Percentiles rank a stretch among this genome's conserved stretches.
phyloP scores from a whole-genome alignment of 2,888 invertebrate genomes.

The Conomelus anceps region DNA sequence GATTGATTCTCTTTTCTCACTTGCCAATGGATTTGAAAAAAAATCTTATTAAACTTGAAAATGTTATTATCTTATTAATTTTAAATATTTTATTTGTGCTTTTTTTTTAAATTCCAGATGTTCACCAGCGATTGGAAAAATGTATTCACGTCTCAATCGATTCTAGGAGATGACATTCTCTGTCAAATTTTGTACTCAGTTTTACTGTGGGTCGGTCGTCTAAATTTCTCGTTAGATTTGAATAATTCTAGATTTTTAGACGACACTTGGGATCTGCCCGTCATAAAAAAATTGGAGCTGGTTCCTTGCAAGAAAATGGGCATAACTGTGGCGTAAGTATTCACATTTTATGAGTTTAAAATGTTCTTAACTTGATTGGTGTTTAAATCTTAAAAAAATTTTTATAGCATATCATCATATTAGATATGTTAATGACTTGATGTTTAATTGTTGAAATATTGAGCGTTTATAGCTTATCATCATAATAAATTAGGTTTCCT shows the following conservation, averaged over 20 bases:
- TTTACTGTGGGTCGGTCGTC: slow-evolving; percentile 47
- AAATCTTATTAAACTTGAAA: slow-evolving; percentile 3
- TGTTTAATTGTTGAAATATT: no score
- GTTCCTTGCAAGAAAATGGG: slow-evolving; percentile 58
- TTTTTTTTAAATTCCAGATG: slow-evolving; percentile 24
- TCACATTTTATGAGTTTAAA: no score
- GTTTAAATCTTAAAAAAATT: neutral
- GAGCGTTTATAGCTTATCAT: no score
- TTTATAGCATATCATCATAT: neutral
- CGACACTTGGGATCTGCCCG: slow-evolving; percentile 54
- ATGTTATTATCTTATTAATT: no score
- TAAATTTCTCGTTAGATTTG: slow-evolving; percentile 49
- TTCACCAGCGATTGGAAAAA: slow-evolving; percentile 28
- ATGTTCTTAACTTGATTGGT: neutral
- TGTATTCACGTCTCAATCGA: slow-evolving; percentile 42
- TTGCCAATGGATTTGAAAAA: no score
- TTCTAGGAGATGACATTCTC: slow-evolving; percentile 57
- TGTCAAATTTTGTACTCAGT: slow-evolving; percentile 52
- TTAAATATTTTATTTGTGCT: neutral
- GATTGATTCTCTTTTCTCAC: no score
- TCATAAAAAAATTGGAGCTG: slow-evolving; percentile 49
- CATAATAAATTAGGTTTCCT: no score
- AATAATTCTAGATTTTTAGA: slow-evolving; percentile 56
- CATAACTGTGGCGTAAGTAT: slow-evolving; percentile 49
- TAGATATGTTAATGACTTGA: no score